phyloP scores from a whole-genome alignment of 2,797 vertebrate genomes.

The Ceryle rudis region DNA sequence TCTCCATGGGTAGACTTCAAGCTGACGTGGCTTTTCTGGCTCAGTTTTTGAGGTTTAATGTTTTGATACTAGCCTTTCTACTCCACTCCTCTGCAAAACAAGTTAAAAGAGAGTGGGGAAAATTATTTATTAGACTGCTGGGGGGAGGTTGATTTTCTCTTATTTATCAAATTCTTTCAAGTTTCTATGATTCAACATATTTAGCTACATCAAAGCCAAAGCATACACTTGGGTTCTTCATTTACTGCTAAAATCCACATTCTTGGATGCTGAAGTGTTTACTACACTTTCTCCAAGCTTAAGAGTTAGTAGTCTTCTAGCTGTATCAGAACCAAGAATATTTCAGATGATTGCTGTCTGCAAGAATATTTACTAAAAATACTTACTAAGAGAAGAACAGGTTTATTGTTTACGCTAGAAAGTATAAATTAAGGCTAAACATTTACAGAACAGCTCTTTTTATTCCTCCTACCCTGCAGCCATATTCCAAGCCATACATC shows the following conservation, averaged over 20 bases:
- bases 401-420: background rate
- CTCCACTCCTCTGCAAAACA: background rate
- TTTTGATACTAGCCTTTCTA: background rate
- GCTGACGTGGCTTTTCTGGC: background rate
- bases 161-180: conserved; percentile 38
- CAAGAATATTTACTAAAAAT: background rate
- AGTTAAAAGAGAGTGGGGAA: background rate
- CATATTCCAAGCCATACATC: background rate
- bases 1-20: background rate
- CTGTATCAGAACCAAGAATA: background rate
- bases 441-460: background rate
- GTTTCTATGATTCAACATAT: background rate
- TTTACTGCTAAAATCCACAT: conserved; percentile 5
- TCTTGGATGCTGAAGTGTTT: conserved; percentile 12
- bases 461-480: background rate
- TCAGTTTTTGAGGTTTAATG: background rate
- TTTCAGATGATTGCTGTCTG: background rate
- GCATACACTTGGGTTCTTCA: background rate
- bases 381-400: background rate
- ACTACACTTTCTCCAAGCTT: background rate
- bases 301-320: background rate
- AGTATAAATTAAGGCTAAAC: background rate
- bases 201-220: conserved; percentile 34
- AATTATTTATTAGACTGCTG: conserved; percentile 13
- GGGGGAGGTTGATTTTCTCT: background rate